A percentile compares a stretch with the other conserved stretches of the same genome.
phyloP scores from a whole-genome alignment of 2,113 vertebrate species.

The Gnathonemus longibarbis region DNA sequence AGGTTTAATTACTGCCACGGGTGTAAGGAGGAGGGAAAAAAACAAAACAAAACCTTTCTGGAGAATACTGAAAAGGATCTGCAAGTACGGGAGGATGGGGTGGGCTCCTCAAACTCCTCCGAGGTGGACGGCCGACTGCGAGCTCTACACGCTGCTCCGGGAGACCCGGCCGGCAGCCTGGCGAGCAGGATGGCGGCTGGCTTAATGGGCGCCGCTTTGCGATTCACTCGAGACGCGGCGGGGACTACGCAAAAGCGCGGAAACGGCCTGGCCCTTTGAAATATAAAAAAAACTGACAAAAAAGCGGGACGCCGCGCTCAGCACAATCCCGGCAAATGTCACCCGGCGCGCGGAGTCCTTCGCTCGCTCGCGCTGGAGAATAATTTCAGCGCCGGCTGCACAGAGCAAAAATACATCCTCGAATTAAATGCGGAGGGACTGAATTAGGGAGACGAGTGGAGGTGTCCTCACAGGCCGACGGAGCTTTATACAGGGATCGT shows the following conservation, averaged over 20 bases:
- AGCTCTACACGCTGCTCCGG: background rate
- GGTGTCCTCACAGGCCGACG: background rate
- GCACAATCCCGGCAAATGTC: slow-evolving; percentile 18
- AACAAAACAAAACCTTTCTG: background rate
- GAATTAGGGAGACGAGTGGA: background rate
- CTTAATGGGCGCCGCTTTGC: slow-evolving; percentile 14
- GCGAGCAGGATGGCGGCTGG: background rate
- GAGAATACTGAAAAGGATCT: background rate
- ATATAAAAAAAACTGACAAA: slow-evolving; percentile 21
- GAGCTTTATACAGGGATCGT: background rate
- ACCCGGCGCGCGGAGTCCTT: background rate
- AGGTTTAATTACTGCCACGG: background rate
- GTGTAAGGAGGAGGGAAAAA: background rate
- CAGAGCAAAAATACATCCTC: background rate
- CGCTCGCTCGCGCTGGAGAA: background rate
- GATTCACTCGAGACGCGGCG: background rate
- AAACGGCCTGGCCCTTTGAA: background rate
- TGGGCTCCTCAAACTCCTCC: background rate
- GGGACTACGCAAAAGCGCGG: background rate
- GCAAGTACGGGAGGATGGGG: background rate
- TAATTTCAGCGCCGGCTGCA: background rate
- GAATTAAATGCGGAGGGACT: slow-evolving; percentile 17
- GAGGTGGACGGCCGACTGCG: background rate
- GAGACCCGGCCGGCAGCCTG: background rate
- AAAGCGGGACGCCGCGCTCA: slow-evolving; percentile 13